phyloP scores from a whole-genome alignment of 2,113 vertebrate genomes.

The Gracilinanus agilis region DNA sequence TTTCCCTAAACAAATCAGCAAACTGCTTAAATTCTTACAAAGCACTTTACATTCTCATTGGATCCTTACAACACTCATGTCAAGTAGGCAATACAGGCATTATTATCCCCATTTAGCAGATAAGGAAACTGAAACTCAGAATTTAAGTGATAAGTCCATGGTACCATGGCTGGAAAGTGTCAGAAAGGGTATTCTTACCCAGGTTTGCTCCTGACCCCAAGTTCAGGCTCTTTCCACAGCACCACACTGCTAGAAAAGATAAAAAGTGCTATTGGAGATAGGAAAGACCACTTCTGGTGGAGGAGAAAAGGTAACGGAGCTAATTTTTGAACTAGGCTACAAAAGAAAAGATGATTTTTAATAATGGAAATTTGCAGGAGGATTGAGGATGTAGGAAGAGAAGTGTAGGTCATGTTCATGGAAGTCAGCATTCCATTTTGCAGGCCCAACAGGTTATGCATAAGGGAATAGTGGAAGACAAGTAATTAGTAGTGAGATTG shows the following conservation, averaged over 20 bases:
- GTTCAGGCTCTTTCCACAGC: conserved; percentile 6
- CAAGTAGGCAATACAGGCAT: neutral
- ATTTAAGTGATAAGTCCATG: neutral
- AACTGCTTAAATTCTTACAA: neutral
- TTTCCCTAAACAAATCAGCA: neutral
- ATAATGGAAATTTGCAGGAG: neutral
- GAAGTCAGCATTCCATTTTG: neutral
- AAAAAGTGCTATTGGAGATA: conserved; percentile 3
- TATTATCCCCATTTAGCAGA: conserved; percentile 5
- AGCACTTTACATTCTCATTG: neutral
- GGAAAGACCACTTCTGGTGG: neutral
- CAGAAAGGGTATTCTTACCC: conserved; percentile 4
- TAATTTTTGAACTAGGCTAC: neutral
- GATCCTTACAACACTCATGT: neutral
- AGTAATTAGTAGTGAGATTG: neutral
- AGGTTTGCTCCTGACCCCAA: neutral
- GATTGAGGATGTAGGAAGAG: neutral
- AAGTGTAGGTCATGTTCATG: neutral
- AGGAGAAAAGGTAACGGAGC: neutral
- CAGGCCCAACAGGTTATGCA: neutral
- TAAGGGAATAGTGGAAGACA: neutral
- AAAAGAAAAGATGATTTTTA: neutral
- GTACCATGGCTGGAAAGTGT: neutral
- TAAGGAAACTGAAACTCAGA: conserved; percentile 2
- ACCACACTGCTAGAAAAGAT: conserved; percentile 8